phyloP scores from a whole-genome alignment of 2,113 vertebrate species.

The Galbula dea region DNA sequence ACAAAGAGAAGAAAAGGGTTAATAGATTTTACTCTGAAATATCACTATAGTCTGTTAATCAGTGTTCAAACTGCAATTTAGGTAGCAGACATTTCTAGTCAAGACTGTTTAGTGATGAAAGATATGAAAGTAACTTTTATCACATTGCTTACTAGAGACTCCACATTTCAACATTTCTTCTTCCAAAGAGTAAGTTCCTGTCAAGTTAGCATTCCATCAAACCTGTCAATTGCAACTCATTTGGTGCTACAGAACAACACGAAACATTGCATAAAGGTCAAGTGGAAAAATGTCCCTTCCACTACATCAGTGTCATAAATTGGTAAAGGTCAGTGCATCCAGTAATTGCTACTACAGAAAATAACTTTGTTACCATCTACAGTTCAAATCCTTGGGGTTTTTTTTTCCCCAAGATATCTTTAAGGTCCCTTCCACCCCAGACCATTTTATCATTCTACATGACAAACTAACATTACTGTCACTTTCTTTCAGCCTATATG shows the following conservation, averaged over 20 bases:
- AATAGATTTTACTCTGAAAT: background rate
- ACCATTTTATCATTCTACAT: background rate
- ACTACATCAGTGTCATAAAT: conserved; percentile 52
- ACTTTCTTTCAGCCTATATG: background rate
- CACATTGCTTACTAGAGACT: background rate
- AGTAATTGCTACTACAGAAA: conserved; percentile 32
- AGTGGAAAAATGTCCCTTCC: conserved; percentile 72
- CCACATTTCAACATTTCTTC: background rate
- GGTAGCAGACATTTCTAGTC: background rate
- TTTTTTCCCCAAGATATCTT: background rate
- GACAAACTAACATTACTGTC: background rate
- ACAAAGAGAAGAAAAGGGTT: background rate
- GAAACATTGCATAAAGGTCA: conserved; percentile 72
- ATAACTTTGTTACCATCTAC: conserved; percentile 27
- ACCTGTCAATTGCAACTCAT: conserved; percentile 58
- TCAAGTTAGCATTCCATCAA: conserved; percentile 47
- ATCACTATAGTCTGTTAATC: background rate
- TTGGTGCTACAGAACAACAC: conserved; percentile 36
- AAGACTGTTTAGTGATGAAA: background rate
- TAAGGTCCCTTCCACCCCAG: background rate
- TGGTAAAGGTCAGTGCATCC: conserved; percentile 70
- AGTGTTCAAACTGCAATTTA: background rate
- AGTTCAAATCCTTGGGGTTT: background rate
- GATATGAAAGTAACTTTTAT: background rate
- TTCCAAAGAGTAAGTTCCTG: conserved; percentile 49